Evolutionary conservation across 1,140 invertebrate species (phyloP).

Genomic region (honey bee (Apis mellifera)): Amel_HAv3.1 CM009936.2:14536001-14536500

Average conservation of each 20-base stretch:
- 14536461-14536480: neutral
- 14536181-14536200: neutral
- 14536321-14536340: neutral
- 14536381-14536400: too few relatives aligned
- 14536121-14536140: neutral
- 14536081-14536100: too few relatives aligned
- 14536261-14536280: neutral
- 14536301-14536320: neutral
- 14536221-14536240: too few relatives aligned
- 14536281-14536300: neutral
- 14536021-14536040: too few relatives aligned
- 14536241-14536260: neutral
- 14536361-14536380: neutral
- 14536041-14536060: too few relatives aligned
- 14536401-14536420: neutral
- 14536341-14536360: neutral
- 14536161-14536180: too few relatives aligned
- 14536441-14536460: neutral
- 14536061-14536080: too few relatives aligned
- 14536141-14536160: too few relatives aligned
- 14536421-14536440: neutral
- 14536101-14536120: too few relatives aligned
- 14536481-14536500: slow-evolving; percentile 16
- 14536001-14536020: too few relatives aligned
- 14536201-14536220: neutral